Conservation (phyloP, 2,113 vertebrate species). For the Daphoenositta chrysoptera region DNA sequence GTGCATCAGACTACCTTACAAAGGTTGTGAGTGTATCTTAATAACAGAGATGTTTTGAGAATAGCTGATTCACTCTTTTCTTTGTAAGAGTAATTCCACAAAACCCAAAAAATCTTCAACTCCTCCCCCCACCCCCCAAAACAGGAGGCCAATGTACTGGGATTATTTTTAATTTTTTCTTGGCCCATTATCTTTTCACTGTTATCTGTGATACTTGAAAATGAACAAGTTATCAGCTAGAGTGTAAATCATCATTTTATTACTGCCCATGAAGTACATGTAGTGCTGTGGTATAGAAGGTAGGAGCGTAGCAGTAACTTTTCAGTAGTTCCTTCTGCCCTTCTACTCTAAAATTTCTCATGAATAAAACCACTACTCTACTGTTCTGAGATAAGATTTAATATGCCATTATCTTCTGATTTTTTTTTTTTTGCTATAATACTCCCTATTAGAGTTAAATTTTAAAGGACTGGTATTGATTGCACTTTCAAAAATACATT, state of each 20-base stretch:
- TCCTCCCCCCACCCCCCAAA: fast-evolving
- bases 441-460: not conserved
- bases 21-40: not conserved
- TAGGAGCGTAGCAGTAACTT: not conserved
- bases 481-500: not conserved
- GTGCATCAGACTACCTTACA: not conserved
- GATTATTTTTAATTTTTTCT: not conserved
- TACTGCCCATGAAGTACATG: not conserved
- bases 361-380: not conserved
- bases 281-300: not conserved
- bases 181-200: not conserved
- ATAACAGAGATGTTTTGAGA: not conserved
- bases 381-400: not conserved
- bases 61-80: not conserved
- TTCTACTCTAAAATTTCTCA: not conserved
- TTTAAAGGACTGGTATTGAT: not conserved
- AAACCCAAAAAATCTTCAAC: not conserved
- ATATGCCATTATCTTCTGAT: not conserved
- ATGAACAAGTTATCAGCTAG: not conserved
- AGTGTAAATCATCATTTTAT: not conserved
- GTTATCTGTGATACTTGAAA: not conserved
- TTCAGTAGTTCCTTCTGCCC: not conserved
- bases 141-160: not conserved
- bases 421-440: not conserved
- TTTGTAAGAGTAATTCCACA: not conserved